Evolutionary conservation across 1,140 invertebrate species (phyloP), one percentile per base, ranked within the genome.

Genomic region (Pseudobourletiella spinata): DNA sequence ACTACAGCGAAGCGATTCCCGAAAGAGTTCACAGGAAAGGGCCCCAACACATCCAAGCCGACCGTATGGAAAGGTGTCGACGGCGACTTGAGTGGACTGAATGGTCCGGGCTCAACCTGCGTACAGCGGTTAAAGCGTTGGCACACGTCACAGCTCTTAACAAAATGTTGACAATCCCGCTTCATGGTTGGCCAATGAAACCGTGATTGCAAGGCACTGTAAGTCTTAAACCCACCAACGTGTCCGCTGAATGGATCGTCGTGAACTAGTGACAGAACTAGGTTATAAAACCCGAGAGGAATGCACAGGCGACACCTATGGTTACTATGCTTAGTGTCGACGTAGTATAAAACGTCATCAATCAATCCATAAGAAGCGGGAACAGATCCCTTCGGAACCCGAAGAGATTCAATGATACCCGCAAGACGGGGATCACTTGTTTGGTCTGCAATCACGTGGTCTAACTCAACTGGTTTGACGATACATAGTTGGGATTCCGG

Each of bases 11-110:
- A 57, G 2, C 16, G 26, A 24, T 65, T 65, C 2, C 58, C 14
- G 2, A 52, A 2, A 16, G 28, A 4, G 1, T 51, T 60, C 1
- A 35, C 1, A 16, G 51, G 63, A 42, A 54, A 65, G 29, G 63
- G 63, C 3, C 64, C 64, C 18, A 56, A 32, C 28, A 57, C 56
- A 61, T 65, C 63, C 2, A 61, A 52, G 14, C 58, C 57, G 30
- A 61, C 25, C 20, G 26, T 29, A 18, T 48, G 14, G 51, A 61
- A 65, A 16, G 58, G 63, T 18, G 15, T n/a, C 11, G 25, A n/a
- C 2, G 54, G 58, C 14, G 52, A 29, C 2, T 14, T 2, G 6
- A 46, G 16, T 28, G 58, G 58, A 3, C 28, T 11, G 8, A 32
- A 24, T 6, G 25, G 4, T n/a, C 63, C 39, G 3, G 57, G 26